phyloP scores from a whole-genome alignment of 2,888 invertebrate species.

The Leucania comma region DNA sequence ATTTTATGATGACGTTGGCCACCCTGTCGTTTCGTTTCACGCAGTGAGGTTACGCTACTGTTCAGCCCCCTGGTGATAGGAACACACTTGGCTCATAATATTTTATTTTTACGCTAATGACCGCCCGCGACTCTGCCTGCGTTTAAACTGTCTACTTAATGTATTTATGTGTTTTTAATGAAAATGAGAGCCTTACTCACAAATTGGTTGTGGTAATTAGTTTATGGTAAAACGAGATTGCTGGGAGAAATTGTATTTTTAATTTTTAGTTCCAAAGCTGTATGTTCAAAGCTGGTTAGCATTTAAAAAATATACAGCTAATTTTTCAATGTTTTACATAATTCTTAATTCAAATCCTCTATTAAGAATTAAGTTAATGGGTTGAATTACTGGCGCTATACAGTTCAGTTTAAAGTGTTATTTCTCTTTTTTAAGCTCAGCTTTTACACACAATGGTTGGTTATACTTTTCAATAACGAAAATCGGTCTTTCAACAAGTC shows the following conservation, averaged over 20 bases:
- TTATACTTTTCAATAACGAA: neutral
- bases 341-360: neutral
- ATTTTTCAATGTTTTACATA: neutral
- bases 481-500: neutral
- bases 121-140: constrained; percentile 58
- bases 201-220: constrained; percentile 32
- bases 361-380: no score
- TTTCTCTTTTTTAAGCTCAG: neutral
- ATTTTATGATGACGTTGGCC: constrained; percentile 71
- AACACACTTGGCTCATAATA: constrained; percentile 77
- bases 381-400: no score
- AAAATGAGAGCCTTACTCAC: constrained; percentile 35
- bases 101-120: constrained; percentile 73
- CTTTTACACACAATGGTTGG: neutral
- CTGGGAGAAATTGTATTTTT: constrained; percentile 6
- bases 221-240: constrained; percentile 6
- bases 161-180: constrained; percentile 51
- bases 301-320: neutral
- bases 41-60: constrained; percentile 86
- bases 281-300: neutral
- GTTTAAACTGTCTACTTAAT: constrained; percentile 61
- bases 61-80: constrained; percentile 84
- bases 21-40: constrained; percentile 79
- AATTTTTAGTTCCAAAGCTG: neutral
- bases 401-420: no score